Evolutionary conservation across 2,113 vertebrate species (phyloP).

Genomic region (Percina caprodes): DNA sequence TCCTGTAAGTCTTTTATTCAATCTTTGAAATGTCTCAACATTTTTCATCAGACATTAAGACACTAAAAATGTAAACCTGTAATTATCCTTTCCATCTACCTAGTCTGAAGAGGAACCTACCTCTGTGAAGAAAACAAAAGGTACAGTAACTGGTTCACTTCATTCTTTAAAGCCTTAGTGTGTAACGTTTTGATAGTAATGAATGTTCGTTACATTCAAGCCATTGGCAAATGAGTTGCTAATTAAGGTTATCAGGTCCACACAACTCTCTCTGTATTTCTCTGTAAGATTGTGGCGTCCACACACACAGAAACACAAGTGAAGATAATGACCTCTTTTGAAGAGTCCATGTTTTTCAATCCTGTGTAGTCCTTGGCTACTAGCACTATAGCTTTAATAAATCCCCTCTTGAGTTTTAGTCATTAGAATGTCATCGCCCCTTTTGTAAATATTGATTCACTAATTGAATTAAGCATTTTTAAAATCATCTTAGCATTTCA

Average conservation of each 20-base stretch:
- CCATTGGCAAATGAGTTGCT: too few species aligned
- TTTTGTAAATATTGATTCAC: background rate
- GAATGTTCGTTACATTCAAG: too few species aligned
- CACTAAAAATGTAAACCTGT: background rate
- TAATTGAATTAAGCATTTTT: background rate
- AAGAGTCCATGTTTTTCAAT: too few species aligned
- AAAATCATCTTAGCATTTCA: background rate
- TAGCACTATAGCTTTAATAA: background rate
- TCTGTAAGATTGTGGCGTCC: too few species aligned
- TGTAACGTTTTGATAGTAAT: too few species aligned
- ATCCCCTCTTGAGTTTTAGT: background rate
- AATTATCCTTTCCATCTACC: conserved; percentile 40
- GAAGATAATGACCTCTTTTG: too few species aligned
- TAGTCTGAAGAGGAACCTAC: conserved; percentile 92
- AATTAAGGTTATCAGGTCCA: too few species aligned
- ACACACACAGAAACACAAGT: too few species aligned
- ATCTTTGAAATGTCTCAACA: background rate
- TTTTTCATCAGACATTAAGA: background rate
- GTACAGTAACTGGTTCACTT: conserved; percentile 69
- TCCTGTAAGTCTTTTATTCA: conserved; percentile 83
- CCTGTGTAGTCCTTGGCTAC: too few species aligned
- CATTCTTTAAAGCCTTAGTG: background rate
- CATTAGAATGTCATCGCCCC: background rate
- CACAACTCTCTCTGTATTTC: too few species aligned
- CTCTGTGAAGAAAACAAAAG: conserved; percentile 93